Evolutionary conservation across 2,888 invertebrate species (phyloP), one percentile per base, ranked within the genome.

Genomic region (Eristalis arbustorum): DNA sequence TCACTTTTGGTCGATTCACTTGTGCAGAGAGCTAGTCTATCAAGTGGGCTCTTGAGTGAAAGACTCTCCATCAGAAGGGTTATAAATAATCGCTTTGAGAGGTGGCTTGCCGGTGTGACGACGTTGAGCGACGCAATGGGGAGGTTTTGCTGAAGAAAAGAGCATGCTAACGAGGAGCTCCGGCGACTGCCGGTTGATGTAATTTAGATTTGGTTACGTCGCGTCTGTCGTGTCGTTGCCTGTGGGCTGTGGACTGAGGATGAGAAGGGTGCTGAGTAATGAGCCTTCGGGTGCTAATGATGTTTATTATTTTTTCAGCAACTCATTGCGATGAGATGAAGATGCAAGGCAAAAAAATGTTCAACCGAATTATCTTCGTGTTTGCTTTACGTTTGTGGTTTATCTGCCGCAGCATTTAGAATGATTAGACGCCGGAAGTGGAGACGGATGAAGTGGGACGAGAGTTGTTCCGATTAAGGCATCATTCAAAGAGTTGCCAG

Each of bases 61-160:
- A 34, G 22, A 57, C 77, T 69, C 63, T 69, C 63, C 77, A 63
- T 77, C 56, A 42, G 64, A 77, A 77, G 69, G 63, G 77, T 77
- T 77, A 69, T 71, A 77, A 77, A 77, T 77, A 69, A 77, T 57
- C 77, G 56, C 63, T 71, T 56, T 57, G 57, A 37, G 62, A 31
- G 69, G 37, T n/a, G 42, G 49, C 8, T 49, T 37, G 49, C 8
- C 18, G 49, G 49, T 49, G 49, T 18, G 49, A 8, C 18, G n/a
- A 14, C 6, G 42, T 25, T 3, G 25, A 25, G 25, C 25, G 25
- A 25, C 3, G 25, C 2, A 25, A 25, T 25, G 42, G 14, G 14
- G 42, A 42, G n/a, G n/a, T n/a, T n/a, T n/a, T n/a, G 18, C 49
- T 18, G 61, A 14, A 49, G 5, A 71, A 40, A 49, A 40, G 28